Conservation (phyloP, 2,113 vertebrate species). For the Crotophaga sulcirostris region DNA sequence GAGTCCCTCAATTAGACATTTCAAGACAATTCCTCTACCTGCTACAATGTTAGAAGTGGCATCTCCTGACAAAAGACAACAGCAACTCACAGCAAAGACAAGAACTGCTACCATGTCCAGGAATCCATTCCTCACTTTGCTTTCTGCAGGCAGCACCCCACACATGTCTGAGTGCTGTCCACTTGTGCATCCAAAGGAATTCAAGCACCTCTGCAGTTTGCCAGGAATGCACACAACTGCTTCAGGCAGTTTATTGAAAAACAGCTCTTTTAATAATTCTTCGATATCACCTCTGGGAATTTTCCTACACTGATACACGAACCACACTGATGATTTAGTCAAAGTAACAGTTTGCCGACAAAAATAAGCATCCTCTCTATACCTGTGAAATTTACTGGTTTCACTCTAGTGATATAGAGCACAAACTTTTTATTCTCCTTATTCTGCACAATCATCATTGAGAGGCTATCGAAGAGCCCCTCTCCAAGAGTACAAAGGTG, state of each 20-base stretch:
- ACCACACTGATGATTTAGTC: background rate
- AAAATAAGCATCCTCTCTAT: background rate
- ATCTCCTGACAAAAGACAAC: background rate
- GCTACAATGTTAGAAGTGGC: background rate
- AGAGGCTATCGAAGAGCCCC: background rate
- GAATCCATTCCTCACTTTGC: background rate
- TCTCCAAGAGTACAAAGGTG: background rate
- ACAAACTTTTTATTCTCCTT: background rate
- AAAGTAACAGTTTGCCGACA: slow-evolving; percentile 19
- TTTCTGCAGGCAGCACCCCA: background rate
- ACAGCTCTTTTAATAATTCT: background rate
- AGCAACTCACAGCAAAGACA: background rate
- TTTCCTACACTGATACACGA: background rate
- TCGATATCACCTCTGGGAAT: background rate
- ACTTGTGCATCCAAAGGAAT: background rate
- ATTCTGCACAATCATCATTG: background rate
- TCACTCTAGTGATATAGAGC: background rate
- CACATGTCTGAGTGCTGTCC: background rate
- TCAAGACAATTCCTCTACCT: background rate
- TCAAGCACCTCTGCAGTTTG: background rate
- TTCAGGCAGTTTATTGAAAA: background rate
- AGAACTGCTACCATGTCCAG: background rate
- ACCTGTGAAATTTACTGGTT: slow-evolving; percentile 20
- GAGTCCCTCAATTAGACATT: background rate
- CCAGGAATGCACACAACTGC: background rate